A percentile compares a stretch with the other conserved stretches of the same genome.
These are phyloP conservation scores for Trichonephila clavata DNA, from an alignment of 1,140 invertebrate species.

Conservation along the genomic window DNA sequence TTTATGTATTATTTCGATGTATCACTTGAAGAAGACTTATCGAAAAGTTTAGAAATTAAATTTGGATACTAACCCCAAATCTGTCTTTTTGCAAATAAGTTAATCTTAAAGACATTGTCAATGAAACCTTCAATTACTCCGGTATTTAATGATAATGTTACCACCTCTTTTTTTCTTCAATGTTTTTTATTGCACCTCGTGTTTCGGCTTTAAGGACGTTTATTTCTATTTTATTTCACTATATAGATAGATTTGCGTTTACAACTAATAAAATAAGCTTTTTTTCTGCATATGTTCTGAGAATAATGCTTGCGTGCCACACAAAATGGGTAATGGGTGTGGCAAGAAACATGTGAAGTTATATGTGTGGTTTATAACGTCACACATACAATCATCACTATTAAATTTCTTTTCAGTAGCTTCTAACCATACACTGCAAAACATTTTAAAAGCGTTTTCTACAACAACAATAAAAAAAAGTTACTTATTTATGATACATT, in stretches of 20 bases:
- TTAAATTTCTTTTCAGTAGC: neutral
- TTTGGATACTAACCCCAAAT: neutral
- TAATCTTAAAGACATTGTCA: constrained; percentile 25
- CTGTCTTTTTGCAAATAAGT: constrained; percentile 8
- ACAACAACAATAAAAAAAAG: neutral
- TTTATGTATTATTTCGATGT: no score
- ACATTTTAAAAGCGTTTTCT: neutral
- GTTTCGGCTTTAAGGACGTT: neutral
- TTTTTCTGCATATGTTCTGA: neutral
- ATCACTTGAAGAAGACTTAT: neutral
- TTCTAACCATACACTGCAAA: neutral
- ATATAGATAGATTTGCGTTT: constrained; percentile 7
- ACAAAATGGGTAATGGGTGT: neutral
- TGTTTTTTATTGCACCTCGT: neutral
- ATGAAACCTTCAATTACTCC: constrained; percentile 5
- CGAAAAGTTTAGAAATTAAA: neutral
- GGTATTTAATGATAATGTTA: neutral
- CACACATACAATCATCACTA: neutral
- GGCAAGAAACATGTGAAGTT: neutral
- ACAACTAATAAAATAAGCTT: neutral
- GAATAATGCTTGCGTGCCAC: neutral
- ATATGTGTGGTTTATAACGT: neutral
- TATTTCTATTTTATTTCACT: constrained; percentile 40
- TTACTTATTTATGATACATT: neutral
- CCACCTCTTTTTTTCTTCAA: neutral